Conservation (phyloP, 2,113 vertebrate genomes). For the Malaclemys terrapin region DNA sequence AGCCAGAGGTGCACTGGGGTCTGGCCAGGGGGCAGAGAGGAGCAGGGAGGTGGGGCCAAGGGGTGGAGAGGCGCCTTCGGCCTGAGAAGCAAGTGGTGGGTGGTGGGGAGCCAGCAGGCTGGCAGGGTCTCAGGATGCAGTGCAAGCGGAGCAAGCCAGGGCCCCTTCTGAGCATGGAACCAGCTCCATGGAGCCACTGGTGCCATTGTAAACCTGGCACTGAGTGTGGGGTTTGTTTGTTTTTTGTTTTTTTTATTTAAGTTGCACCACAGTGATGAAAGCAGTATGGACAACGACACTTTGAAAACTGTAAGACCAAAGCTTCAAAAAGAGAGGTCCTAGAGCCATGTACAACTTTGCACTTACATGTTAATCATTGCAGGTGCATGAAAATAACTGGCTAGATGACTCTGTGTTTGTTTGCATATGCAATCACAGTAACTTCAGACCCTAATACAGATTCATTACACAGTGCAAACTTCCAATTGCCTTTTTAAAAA, state of each 20-base stretch:
- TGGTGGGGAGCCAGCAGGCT: no score
- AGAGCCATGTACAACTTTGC: background rate
- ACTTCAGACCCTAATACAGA: conserved; percentile 35
- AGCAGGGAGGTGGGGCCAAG: no score
- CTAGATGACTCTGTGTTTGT: conserved; percentile 23
- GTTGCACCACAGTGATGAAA: background rate
- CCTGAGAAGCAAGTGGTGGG: no score
- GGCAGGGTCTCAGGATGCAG: no score
- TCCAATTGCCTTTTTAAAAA: conserved; percentile 42
- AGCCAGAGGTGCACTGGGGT: no score
- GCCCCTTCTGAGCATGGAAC: no score
- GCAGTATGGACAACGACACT: background rate
- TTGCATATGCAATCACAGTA: conserved; percentile 21
- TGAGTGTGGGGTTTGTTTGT: background rate
- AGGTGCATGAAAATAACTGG: background rate
- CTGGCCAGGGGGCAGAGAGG: no score
- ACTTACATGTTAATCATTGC: background rate
- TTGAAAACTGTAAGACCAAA: background rate
- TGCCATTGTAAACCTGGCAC: no score
- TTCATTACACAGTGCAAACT: background rate
- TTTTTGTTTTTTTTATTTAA: background rate
- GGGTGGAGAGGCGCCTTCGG: no score
- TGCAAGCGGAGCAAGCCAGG: no score
- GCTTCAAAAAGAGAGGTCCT: conserved; percentile 15
- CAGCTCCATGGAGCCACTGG: no score